phyloP scores from a whole-genome alignment of 2,888 invertebrate genomes.

The Tenthredo scrophulariae region DNA sequence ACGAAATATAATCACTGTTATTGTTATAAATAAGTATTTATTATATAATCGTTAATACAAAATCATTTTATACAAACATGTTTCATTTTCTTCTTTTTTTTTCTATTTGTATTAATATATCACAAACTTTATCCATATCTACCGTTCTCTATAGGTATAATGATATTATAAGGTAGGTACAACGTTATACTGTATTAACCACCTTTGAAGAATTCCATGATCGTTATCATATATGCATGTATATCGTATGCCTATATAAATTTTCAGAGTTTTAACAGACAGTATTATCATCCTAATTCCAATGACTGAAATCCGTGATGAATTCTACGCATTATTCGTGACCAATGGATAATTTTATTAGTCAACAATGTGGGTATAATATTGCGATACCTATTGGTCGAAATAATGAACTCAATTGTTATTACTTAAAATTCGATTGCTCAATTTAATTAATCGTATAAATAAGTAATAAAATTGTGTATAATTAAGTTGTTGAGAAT shows the following conservation, averaged over 20 bases:
- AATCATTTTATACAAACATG: constrained; percentile 70
- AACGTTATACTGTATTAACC: background rate
- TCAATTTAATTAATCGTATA: background rate
- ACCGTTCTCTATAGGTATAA: background rate
- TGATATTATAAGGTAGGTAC: background rate
- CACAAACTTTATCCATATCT: constrained; percentile 40
- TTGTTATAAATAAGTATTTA: constrained; percentile 76
- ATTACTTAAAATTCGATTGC: background rate
- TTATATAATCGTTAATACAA: constrained; percentile 74
- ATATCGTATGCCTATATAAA: background rate
- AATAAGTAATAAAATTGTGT: background rate
- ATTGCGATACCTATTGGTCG: background rate
- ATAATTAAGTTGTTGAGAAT: background rate
- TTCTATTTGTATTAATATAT: constrained; percentile 54
- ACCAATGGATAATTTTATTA: background rate
- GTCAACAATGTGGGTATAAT: background rate
- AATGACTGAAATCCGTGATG: background rate
- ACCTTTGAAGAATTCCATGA: background rate
- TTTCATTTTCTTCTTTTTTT: constrained; percentile 53
- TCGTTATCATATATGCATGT: background rate
- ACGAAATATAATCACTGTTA: constrained; percentile 64
- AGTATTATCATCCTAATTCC: background rate
- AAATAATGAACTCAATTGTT: background rate
- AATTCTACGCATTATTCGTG: background rate
- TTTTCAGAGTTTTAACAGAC: background rate